phyloP scores from a whole-genome alignment of 2,888 invertebrate genomes.

The Thymelicus lineola region DNA sequence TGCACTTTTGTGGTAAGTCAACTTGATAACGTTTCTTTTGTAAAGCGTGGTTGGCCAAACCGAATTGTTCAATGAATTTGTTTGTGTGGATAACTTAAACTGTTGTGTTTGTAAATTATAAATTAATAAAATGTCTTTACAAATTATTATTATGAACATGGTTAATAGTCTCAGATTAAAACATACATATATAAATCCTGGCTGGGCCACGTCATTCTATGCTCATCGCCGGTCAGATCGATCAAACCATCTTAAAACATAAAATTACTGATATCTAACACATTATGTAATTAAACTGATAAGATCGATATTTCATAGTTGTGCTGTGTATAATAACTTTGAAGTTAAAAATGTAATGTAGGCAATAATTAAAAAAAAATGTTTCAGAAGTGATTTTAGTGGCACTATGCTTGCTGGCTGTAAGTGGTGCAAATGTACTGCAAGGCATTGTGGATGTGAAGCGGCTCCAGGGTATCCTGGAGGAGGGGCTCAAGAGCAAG shows the following conservation, averaged over 20 bases:
- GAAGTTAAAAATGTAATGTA: neutral
- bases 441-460: conserved; percentile 74
- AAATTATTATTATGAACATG: neutral
- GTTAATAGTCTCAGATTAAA: neutral
- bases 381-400: conserved; percentile 62
- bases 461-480: conserved; percentile 68
- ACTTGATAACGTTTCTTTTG: neutral
- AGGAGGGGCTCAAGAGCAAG: conserved; percentile 80
- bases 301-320: too few species aligned
- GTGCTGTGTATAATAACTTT: too few species aligned
- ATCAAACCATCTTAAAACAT: neutral
- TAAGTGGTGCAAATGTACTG: conserved; percentile 60
- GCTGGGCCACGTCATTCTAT: conserved; percentile 64
- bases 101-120: neutral
- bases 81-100: neutral
- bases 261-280: neutral
- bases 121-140: neutral
- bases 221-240: conserved; percentile 29
- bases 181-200: conserved; percentile 19
- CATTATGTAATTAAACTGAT: too few species aligned
- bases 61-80: neutral
- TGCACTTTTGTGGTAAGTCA: conserved; percentile 64
- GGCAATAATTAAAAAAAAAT: neutral
- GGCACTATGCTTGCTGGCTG: conserved; percentile 56
- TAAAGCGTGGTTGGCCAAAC: conserved; percentile 13